These are phyloP conservation scores for Paraescarpia echinospica DNA, from an alignment of 1,140 invertebrate genomes.

Conservation along the genomic window DNA sequence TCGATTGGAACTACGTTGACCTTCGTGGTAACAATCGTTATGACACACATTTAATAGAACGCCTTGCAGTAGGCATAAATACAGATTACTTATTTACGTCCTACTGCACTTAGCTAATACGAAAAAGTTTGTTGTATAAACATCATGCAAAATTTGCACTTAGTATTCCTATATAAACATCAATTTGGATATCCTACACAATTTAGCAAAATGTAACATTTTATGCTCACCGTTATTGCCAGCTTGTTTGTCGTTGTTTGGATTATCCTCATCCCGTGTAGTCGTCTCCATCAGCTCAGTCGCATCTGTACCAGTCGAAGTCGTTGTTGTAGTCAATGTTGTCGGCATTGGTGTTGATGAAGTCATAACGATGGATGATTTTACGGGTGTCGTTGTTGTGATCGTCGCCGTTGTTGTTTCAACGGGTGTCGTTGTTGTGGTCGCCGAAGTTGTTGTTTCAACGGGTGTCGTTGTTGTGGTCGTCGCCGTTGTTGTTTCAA, in stretches of 20 bases:
- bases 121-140: no score
- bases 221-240: neutral
- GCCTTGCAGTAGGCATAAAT: no score
- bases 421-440: neutral
- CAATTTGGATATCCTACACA: no score
- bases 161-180: no score
- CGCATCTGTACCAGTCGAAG: neutral
- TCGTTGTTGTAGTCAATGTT: neutral
- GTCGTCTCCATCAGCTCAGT: neutral
- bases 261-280: neutral
- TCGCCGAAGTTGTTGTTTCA: neutral
- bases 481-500: neutral
- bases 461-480: neutral
- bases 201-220: no score
- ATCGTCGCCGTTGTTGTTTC: neutral
- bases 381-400: neutral
- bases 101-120: no score
- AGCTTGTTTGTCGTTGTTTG: neutral
- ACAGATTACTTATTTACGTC: no score
- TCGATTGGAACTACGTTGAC: no score
- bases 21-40: no score
- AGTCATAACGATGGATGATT: neutral
- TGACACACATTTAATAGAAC: no score
- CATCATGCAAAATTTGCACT: no score
- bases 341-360: neutral